Percentiles rank a stretch among this genome's conserved stretches.
Evolutionary conservation across 2,797 vertebrate species (phyloP).

Genomic region (Furcifer pardalis): DNA sequence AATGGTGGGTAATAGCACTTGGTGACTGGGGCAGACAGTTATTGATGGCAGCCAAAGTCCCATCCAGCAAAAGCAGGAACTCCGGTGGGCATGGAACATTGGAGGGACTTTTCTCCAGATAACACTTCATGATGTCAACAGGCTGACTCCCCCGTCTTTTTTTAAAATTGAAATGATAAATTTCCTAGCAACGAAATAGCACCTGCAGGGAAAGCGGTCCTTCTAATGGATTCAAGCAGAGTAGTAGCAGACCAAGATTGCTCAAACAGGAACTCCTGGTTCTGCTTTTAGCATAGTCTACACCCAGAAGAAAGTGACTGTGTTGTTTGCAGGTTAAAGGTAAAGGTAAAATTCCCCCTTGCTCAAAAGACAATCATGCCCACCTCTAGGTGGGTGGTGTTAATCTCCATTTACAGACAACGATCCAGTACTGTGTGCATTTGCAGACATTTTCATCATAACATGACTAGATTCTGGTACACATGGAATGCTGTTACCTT

Average conservation of each 20-base stretch:
- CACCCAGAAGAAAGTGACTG: too few relatives aligned
- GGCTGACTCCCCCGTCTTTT: accelerated
- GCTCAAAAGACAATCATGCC: too few relatives aligned
- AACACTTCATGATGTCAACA: not conserved
- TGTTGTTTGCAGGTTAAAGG: not conserved
- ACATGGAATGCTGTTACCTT: too few relatives aligned
- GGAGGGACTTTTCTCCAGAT: not conserved
- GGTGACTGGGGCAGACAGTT: not conserved
- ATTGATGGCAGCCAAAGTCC: conserved; percentile 1
- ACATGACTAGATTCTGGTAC: too few relatives aligned
- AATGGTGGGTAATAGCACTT: conserved; percentile 16
- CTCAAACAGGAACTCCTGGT: not conserved
- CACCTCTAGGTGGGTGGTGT: too few relatives aligned
- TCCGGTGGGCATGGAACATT: not conserved
- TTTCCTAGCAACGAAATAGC: not conserved
- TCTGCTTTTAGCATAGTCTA: too few relatives aligned
- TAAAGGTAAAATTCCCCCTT: too few relatives aligned
- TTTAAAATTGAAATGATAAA: conserved; percentile 4
- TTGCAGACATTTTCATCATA: too few relatives aligned
- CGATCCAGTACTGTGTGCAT: too few relatives aligned
- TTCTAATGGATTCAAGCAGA: accelerated
- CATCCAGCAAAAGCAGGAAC: not conserved
- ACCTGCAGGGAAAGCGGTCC: not conserved
- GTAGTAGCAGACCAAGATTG: too few relatives aligned
- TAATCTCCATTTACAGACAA: too few relatives aligned